Evolutionary conservation across 2,888 invertebrate species (phyloP).

Genomic region (Choristoneura rosaceana): DNA sequence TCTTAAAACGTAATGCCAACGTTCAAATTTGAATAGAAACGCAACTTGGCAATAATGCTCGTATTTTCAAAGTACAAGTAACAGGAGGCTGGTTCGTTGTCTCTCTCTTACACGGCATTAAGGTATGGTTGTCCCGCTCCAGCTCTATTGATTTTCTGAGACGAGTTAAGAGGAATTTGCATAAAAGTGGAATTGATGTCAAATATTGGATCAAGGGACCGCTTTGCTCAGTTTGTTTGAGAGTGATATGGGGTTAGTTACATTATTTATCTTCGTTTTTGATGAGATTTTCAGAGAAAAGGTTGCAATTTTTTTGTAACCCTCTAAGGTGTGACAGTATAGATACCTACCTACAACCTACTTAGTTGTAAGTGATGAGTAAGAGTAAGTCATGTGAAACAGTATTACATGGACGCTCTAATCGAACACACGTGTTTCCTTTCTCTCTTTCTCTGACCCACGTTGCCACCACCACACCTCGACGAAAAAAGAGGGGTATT

Average conservation of each 20-base stretch:
- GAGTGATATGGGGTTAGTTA: not conserved
- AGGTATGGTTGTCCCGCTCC: conserved; percentile 50
- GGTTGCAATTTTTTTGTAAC: no score
- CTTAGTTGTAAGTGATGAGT: no score
- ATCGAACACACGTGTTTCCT: no score
- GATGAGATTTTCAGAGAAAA: no score
- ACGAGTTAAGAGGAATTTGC: conserved; percentile 65
- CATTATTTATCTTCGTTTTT: not conserved
- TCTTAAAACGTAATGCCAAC: not conserved
- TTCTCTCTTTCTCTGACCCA: no score
- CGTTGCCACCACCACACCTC: no score
- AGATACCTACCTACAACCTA: no score
- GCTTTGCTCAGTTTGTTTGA: conserved; percentile 10
- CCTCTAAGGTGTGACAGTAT: no score
- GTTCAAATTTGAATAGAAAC: conserved; percentile 22
- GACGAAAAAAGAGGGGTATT: no score
- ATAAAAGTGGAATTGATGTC: conserved; percentile 54
- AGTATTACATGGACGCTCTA: no score
- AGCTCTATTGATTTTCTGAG: conserved; percentile 72
- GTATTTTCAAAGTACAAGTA: conserved; percentile 59
- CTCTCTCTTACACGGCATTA: conserved; percentile 44
- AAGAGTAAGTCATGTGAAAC: no score
- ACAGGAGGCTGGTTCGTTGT: conserved; percentile 53
- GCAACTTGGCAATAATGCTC: conserved; percentile 41
- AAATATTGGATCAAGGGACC: conserved; percentile 32